Evolutionary conservation across 2,797 vertebrate species (phyloP), one percentile per base, ranked within the genome.

Genomic region (Scomberomorus guttatus): DNA sequence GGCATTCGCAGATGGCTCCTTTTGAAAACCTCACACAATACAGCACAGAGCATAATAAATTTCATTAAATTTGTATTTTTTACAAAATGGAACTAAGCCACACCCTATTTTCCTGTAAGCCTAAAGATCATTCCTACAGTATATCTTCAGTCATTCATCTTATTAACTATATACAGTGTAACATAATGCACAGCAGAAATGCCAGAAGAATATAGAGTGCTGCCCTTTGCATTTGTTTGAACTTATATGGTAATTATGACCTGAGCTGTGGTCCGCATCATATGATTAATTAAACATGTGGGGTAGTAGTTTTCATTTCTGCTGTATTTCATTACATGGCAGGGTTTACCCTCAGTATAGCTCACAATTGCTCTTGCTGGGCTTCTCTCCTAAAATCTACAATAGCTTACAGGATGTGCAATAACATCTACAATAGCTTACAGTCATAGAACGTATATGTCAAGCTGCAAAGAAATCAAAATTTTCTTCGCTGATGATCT

Each of bases 171-270:
- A 79, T 52, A 68, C 52, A 57, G 57, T 66, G 6, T 76, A 63
- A 69, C 63, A 75, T 69, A 80, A 77, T 79, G 22, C 46, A 61
- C 27, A 55, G 58, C 62, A 77, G 74, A 86, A 87, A 83, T 88
- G 84, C 66, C 82, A 75, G 34, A 15, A 44, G 82, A 84, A 78
- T 67, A 85, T 42, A 79, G 52, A 90, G 74, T 56, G 74, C 54
- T 83, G 72, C 70, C 82, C 79, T 85, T 85, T 87, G 64, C 70
- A 81, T 87, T 69, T 84, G 37, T 88, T 77, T 90, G 76, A 91
- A 88, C 79, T 72, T 32, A 51, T 78, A 85, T 78, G 80, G 52
- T 86, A 90, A 93, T 90, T 75, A 66, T 57, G 77, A 88, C 83
- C 83, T 68, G 20, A 78, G 69, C 72, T 54, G 14, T 34, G 63